phyloP scores from a whole-genome alignment of 35 echinoderm and acorn worm species.

The Apostichopus japonicus region DNA sequence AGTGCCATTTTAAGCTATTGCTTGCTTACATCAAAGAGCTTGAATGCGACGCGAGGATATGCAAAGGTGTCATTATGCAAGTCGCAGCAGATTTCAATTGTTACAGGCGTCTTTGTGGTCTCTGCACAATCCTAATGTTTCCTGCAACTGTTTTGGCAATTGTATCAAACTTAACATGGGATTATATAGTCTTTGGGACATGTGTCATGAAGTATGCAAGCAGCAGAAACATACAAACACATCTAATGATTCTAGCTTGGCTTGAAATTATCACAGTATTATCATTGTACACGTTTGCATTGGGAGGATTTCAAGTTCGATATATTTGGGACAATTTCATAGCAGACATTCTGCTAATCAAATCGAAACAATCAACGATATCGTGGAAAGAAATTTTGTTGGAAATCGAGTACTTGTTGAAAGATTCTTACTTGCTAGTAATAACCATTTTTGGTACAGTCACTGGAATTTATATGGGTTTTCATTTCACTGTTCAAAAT shows the following conservation, averaged over 20 bases:
- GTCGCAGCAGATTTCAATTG: background rate
- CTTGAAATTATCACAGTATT: background rate
- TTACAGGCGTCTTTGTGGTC: background rate
- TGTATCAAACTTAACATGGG: background rate
- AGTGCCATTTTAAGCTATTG: background rate
- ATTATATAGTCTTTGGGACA: background rate
- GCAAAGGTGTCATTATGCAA: background rate
- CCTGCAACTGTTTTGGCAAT: background rate
- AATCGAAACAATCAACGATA: background rate
- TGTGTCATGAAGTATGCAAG: background rate
- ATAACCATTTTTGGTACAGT: conserved; percentile 3
- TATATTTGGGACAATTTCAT: conserved; percentile 1
- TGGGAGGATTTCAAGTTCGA: background rate
- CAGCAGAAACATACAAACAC: background rate
- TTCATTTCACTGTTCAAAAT: background rate
- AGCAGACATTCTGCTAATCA: background rate
- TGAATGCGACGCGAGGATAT: background rate
- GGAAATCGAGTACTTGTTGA: background rate
- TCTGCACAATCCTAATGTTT: background rate
- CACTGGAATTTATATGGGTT: background rate
- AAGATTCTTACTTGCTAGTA: background rate
- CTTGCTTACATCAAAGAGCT: background rate
- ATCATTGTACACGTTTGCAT: background rate
- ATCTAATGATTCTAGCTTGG: background rate
- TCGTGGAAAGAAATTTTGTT: background rate